A percentile compares a stretch with the other conserved stretches of the same genome.
Evolutionary conservation across 2,888 invertebrate species (phyloP).

Genomic region (Gastrophysa polygoni): DNA sequence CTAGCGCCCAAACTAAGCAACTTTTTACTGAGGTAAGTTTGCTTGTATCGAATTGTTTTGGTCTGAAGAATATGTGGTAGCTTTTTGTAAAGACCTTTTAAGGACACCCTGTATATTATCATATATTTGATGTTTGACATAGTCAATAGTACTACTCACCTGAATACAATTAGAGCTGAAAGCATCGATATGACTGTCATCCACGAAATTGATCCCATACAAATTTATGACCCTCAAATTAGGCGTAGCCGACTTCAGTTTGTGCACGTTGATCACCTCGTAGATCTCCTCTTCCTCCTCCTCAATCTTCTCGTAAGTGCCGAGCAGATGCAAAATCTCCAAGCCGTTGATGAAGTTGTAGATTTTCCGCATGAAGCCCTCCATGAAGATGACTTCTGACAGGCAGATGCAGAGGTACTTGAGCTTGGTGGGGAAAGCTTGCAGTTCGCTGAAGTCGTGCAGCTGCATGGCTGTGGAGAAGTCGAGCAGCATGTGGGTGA

Average conservation of each 20-base stretch:
- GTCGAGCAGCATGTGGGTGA: constrained; percentile 95
- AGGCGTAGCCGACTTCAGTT: constrained; percentile 96
- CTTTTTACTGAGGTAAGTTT: too few species aligned
- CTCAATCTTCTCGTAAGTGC: constrained; percentile 96
- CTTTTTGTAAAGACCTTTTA: too few species aligned
- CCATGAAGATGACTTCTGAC: constrained; percentile 99
- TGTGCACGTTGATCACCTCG: constrained; percentile 98
- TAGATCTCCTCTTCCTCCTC: constrained; percentile 99
- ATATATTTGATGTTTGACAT: too few species aligned
- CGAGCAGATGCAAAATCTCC: constrained; percentile 95
- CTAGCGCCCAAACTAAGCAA: too few species aligned
- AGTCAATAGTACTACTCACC: too few species aligned
- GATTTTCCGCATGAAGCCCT: constrained; percentile 99
- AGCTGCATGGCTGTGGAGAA: constrained; percentile 99
- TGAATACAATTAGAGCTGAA: constrained; percentile 95
- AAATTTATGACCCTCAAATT: constrained; percentile 97
- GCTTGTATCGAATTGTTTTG: too few species aligned
- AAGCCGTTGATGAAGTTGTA: constrained; percentile 99
- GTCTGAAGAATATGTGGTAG: too few species aligned
- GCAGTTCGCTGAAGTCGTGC: constrained; percentile 95
- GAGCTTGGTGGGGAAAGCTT: constrained; percentile 97
- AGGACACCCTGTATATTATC: too few species aligned
- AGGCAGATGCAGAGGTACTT: constrained; percentile 86
- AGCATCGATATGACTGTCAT: constrained; percentile 98
- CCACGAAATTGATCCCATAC: constrained; percentile 98